Evolutionary conservation across 2,888 invertebrate species (phyloP), one percentile per base, ranked within the genome.

Genomic region (Busseola fusca): DNA sequence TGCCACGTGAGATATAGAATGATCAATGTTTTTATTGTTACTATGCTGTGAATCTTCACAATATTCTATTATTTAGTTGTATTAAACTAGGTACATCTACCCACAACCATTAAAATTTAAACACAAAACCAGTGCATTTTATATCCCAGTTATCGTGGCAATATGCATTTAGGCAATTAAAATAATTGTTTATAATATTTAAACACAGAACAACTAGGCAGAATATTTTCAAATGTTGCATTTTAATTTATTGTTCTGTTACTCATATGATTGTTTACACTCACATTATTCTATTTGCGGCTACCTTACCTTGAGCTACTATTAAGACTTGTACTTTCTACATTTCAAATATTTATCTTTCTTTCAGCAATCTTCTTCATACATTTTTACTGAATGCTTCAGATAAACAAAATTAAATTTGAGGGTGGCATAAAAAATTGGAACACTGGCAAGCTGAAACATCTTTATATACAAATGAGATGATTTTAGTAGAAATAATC

Each of bases 391-490:
- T 21, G 16, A 21, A 18, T 25, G 25, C 25, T 67, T 25, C 4
- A 57, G 25, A 70, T 77, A 18, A 30, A n/a, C 21, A 57, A 14
- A 30, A 50, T 57, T 69, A 40, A 21, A 25, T 37, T 7, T 45
- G 73, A 48, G 59, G 73, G 79, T 74, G 78, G 59, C 50, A 37
- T 40, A 48, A 37, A 77, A 71, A 59, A 52, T n/a, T 12, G 6
- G 21, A 14, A 14, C 27, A 10, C 1, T 18, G n/a, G n/a, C 25
- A 21, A 12, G n/a, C 27, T 37, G 7, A 45, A 37, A n/a, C 12
- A n/a, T 9, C 14, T 14, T 14, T n/a, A 16, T 27, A 78, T 18
- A 30, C 14, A 37, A 42, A 18, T 37, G 12, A 52, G 37, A 78
- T 45, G 6, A 21, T 52, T 45, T 59, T 40, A 18, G 0, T 34